Evolutionary conservation across 2,113 vertebrate species (phyloP).

Genomic region (Neomonachus schauinslandi): DNA sequence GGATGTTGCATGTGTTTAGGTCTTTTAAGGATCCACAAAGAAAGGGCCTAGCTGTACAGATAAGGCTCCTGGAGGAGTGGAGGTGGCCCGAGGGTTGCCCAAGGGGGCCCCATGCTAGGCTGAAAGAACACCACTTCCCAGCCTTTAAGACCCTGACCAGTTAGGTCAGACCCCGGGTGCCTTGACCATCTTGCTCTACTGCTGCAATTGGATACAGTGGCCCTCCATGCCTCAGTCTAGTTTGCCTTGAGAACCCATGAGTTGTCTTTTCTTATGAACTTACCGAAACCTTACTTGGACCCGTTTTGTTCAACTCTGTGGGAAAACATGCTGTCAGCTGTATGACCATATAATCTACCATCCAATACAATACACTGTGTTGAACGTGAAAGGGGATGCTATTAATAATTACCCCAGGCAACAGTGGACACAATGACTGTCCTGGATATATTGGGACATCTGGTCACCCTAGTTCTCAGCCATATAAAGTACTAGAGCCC

Average conservation of each 20-base stretch:
- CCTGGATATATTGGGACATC: background rate
- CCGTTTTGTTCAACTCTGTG: fast-evolving
- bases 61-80: background rate
- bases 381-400: background rate
- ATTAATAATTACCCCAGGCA: background rate
- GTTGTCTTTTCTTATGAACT: background rate
- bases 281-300: background rate
- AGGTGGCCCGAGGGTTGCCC: background rate
- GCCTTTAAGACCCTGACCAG: background rate
- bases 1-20: background rate
- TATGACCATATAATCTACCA: background rate
- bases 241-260: background rate
- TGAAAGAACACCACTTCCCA: background rate
- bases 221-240: background rate
- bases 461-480: background rate
- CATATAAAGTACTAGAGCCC: background rate
- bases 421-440: background rate
- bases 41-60: too few species aligned
- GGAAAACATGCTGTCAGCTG: background rate
- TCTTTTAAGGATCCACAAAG: background rate
- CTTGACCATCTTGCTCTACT: background rate
- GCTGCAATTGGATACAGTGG: background rate
- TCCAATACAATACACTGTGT: background rate
- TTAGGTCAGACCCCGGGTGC: background rate
- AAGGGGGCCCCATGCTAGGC: fast-evolving